Base-by-base conservation (phyloP, 2,797 vertebrate species). In the Australoheros facetus region DNA sequence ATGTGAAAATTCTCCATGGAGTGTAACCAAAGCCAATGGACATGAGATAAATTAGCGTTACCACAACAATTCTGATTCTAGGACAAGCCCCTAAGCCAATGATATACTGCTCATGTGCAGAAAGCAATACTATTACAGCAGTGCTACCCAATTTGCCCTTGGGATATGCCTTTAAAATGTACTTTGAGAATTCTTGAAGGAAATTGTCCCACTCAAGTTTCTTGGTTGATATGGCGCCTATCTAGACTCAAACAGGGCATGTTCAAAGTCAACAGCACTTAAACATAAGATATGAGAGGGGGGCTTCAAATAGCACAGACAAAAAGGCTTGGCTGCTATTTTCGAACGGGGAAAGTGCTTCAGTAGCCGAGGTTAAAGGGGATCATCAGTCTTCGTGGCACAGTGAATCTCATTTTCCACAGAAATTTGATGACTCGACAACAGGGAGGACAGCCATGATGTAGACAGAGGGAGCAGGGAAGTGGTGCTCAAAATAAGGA, bases 251-350 rank as follows among this genome's bases (percentile, higher is more conserved):
- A 82, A 85, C 78, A 53, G 81, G 84, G 77, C 69, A 75, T 28
- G 82, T 87, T 93, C 84, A 91, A 90, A 92, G 92, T 92, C 92
- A 90, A 92, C 73, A 88, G 89, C 88, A 86, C 90, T 93, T 91
- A 79, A 89, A 88, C 72, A 59, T 21, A 54, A 84, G 88, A 87
- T 84, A 88, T 70, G 77, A 84, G 79, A 77, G 79, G 83, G 77
- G 85, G 87, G 75, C 90, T 91, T 87, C 78, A 85, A 76, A 83
- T 70, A 77, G 60, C 37, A 23, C 53, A 74, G 79, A 86, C 78
- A 84, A 89, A 86, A 87, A 55, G 73, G 76, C 83, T 71, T 17
- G 64, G 66, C 62, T 84, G 83, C 85, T 84, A 81, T 88, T 87
- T 86, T 57, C 75, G 77, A 88, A 60, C 1, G 11, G 69, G 74